Evolutionary conservation across 2,113 vertebrate genomes (phyloP).

Genomic region (Lagopus leucura): DNA sequence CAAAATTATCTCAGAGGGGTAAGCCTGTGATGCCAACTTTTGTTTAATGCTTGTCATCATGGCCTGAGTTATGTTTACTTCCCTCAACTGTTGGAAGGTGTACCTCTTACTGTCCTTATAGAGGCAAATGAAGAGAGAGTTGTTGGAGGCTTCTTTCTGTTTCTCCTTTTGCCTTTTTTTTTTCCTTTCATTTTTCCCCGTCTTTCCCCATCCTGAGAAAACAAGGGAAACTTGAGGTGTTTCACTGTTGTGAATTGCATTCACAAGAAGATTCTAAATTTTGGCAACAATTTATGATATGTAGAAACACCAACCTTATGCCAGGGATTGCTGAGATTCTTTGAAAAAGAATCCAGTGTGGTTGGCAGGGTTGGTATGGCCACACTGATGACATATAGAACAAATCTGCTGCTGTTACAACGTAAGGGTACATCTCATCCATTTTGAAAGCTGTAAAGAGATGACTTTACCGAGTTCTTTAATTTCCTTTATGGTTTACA

Average conservation of each 20-base stretch:
- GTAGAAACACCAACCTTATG: background rate
- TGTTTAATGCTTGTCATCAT: background rate
- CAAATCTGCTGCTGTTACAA: background rate
- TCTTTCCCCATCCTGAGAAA: background rate
- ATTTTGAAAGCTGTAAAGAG: background rate
- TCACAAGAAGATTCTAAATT: background rate
- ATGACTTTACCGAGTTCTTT: background rate
- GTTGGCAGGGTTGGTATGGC: background rate
- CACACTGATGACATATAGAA: background rate
- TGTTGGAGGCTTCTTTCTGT: background rate
- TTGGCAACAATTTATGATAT: background rate
- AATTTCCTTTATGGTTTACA: accelerated
- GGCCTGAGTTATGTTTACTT: background rate
- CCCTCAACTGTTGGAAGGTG: background rate
- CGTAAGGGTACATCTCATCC: background rate
- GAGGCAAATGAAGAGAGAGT: background rate
- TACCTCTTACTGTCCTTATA: background rate
- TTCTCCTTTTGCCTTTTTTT: accelerated
- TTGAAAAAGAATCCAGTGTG: background rate
- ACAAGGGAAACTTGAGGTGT: background rate
- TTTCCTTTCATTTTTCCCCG: accelerated
- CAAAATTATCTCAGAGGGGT: background rate
- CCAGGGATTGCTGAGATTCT: background rate
- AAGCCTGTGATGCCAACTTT: background rate
- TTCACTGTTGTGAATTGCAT: background rate